Conservation (phyloP, 1,140 invertebrate genomes). For the Drosophila arawakana region DNA sequence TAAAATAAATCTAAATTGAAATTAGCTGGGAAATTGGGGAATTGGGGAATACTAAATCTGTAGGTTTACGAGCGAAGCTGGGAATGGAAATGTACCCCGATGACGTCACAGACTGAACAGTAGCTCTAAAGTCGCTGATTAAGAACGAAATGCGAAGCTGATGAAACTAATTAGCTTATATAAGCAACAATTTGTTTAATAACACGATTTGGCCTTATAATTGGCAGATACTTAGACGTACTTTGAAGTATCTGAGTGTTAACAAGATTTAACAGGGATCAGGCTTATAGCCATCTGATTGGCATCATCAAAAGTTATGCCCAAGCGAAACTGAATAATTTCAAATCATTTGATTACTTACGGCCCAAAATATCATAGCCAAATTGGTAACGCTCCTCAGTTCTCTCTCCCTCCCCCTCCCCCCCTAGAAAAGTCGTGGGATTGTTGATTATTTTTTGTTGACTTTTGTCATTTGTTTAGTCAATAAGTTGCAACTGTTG, state of each 20-base stretch:
- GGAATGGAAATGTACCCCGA: neutral
- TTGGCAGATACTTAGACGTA: too few relatives aligned
- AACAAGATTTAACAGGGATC: too few relatives aligned
- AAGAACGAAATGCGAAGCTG: neutral
- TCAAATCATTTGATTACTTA: slow-evolving; percentile 1
- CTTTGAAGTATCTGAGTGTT: too few relatives aligned
- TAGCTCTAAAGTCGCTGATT: neutral
- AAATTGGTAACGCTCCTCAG: slow-evolving; percentile 10
- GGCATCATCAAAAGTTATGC: too few relatives aligned
- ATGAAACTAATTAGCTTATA: slow-evolving; percentile 1
- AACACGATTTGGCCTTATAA: too few relatives aligned
- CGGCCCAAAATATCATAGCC: neutral
- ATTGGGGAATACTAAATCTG: slow-evolving; percentile 14
- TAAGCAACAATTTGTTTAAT: slow-evolving; percentile 1
- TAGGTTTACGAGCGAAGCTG: neutral
- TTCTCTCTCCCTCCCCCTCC: neutral
- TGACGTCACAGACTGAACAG: neutral
- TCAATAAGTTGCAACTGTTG: slow-evolving; percentile 79
- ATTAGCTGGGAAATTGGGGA: slow-evolving; percentile 13
- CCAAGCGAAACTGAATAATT: neutral
- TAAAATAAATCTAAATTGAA: slow-evolving; percentile 1
- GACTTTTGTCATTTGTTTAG: slow-evolving; percentile 68
- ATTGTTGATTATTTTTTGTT: slow-evolving; percentile 27
- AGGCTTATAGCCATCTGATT: too few relatives aligned
- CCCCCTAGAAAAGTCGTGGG: too few relatives aligned